phyloP scores from a whole-genome alignment of 1,140 invertebrate species.

The Lepidurus couesii region DNA sequence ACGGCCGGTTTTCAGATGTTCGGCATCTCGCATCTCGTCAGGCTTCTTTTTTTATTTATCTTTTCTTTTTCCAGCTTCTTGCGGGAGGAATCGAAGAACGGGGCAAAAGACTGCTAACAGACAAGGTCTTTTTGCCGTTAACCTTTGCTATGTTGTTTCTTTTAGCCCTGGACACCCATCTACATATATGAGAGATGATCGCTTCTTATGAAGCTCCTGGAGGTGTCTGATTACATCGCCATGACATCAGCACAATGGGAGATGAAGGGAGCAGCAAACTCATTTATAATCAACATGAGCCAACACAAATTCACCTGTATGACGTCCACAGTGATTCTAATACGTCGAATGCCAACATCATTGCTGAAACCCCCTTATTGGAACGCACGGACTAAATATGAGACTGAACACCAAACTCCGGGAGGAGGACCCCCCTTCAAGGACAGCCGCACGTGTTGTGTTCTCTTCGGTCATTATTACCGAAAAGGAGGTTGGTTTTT shows the following conservation, averaged over 20 bases:
- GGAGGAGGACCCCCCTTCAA: not conserved
- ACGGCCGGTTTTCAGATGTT: not conserved
- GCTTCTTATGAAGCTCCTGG: slow-evolving; percentile 18
- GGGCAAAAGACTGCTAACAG: not conserved
- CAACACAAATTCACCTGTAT: slow-evolving; percentile 6
- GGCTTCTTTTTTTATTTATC: too few species aligned
- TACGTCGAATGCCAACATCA: slow-evolving; percentile 17
- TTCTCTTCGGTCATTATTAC: not conserved
- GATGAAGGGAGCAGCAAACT: slow-evolving; percentile 18
- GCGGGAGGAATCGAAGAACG: not conserved
- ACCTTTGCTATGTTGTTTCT: not conserved
- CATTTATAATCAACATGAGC: slow-evolving; percentile 22
- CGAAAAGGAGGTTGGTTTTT: not conserved
- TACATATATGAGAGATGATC: slow-evolving; percentile 6
- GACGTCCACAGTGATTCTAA: slow-evolving; percentile 9
- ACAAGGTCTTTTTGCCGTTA: not conserved
- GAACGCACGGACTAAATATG: slow-evolving; percentile 8
- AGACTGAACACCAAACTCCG: not conserved
- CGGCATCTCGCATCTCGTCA: not conserved
- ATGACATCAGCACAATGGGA: slow-evolving; percentile 18
- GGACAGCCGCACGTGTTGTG: slow-evolving; percentile 13
- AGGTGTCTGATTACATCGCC: slow-evolving; percentile 21
- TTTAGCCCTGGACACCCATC: not conserved
- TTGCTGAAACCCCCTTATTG: not conserved
- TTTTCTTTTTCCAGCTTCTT: not conserved